Conservation (phyloP, 23 tunicate species). For the Halocynthia aurantium region DNA sequence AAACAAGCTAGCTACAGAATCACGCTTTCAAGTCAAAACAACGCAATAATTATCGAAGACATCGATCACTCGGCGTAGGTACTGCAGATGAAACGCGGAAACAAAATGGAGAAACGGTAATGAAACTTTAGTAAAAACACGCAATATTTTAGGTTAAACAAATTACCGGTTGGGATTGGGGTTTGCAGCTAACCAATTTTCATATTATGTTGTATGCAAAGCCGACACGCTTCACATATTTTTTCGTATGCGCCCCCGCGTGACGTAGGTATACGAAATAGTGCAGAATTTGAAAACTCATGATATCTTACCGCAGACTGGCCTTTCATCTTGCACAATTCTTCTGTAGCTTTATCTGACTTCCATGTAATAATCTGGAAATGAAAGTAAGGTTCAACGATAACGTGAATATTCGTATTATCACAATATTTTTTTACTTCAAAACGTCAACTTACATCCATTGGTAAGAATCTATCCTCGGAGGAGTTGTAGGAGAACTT, state of each 20-base stretch:
- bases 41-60: neutral
- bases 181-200: too few species aligned
- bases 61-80: neutral
- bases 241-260: constrained; percentile 3
- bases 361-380: constrained; percentile 58
- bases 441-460: constrained; percentile 27
- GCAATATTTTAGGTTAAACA: neutral
- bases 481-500: constrained; percentile 11
- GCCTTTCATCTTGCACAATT: constrained; percentile 67
- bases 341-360: constrained; percentile 30
- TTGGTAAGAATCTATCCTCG: constrained; percentile 9
- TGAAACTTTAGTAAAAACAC: too few species aligned
- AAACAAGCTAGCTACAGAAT: too few species aligned
- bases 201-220: too few species aligned
- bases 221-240: constrained; percentile 2
- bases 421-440: neutral
- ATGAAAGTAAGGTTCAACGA: neutral
- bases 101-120: too few species aligned
- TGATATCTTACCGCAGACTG: constrained; percentile 41
- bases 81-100: too few species aligned
- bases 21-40: neutral
- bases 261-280: constrained; percentile 1
- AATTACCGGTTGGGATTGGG: too few species aligned
- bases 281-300: neutral
- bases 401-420: neutral